Evolutionary conservation across 2,113 vertebrate species (phyloP), one percentile per base, ranked within the genome.

Genomic region (Salvator merianae): DNA sequence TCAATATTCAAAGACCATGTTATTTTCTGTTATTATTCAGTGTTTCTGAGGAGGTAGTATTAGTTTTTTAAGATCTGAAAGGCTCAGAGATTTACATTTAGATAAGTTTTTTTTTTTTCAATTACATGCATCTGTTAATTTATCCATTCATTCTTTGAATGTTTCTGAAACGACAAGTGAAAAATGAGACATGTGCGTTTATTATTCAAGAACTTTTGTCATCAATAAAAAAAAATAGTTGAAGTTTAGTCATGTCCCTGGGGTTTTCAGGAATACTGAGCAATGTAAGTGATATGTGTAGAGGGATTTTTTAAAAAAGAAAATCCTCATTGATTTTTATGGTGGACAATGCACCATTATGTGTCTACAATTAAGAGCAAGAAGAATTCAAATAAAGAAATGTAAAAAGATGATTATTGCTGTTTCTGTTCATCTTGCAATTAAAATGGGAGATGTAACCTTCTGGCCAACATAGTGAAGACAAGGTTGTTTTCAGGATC

Each of bases 151-250:
- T 47, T 70, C 72, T 59, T 30, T 30, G 28, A 34, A 28, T 55
- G 30, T 32, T 47, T 69, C 76, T 73, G 69, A 73, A 63, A 9
- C 7, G 22, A 24, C 34, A 47, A 14, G 7, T 75, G 47, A 55
- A 47, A 62, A 84, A 63, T 66, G 63, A 50, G 13, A 36, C 62
- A 13, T 66, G 13, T 12, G 30, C 14, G 9, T 70, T 70, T 71
- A 84, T 55, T 77, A 86, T 55, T 86, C 62, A 86, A 70, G 22
- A 47, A 76, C 34, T 43, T 18, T 55, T 32, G 18, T 13, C 32
- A 70, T 38, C 34, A 77, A 28, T 14, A 38, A 75, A 63, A 74
- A 53, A 63, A 26, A 86, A 75, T 75, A 68, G 43, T 76, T 7
- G n/a, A 81, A 71, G 36, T 72, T 59, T 81, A 81, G 30, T 69